Base-by-base conservation (phyloP, 2,113 vertebrate genomes). In the Indicator indicator region DNA sequence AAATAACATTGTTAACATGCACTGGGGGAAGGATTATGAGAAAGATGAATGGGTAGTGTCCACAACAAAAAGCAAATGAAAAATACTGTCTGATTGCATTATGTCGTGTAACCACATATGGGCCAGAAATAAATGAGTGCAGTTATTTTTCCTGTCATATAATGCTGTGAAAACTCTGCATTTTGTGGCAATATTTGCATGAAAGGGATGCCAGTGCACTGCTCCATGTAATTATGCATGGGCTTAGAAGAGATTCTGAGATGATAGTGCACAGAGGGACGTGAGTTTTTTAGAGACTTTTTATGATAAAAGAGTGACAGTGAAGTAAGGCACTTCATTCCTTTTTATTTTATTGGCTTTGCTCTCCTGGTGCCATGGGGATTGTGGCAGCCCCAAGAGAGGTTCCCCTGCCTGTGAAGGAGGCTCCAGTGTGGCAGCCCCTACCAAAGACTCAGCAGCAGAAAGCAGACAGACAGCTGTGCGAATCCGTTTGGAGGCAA, bases 11-110 rank as follows among this genome's bases (percentile, higher is more conserved):
- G 50, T 71, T 71, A 74, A 73, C 48, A 46, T 62, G 86, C 88
- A 5, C 68, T 64, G 69, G 59, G 85, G 80, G 58, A 73, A 86
- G 40, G 88, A 6, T 84, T 70, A 33, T 74, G 74, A 90, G 77
- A 32, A 30, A 90, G 93, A 90, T 81, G 69, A 96, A 92, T 72
- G 81, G 90, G 78, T 62, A 77, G 33, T 56, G 86, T 90, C 90
- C 92, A n/a, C 90, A 79, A 56, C 46, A 93, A 92, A 86, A 86
- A 83, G 80, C 80, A 69, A 7, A 71, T 83, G 94, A 50, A 87
- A 95, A 33, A 72, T 83, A 74, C 89, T 86, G 84, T 89, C 82
- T 95, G 18, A 3, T 44, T 81, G 84, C 64, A 76, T 91, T 86
- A 60, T 8, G 32, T 46, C 86, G 79, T 59, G 76, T 19, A 58